Evolutionary conservation across 2,888 invertebrate species (phyloP), one percentile per base, ranked within the genome.

Genomic region (Branchipolynoe longqiensis): DNA sequence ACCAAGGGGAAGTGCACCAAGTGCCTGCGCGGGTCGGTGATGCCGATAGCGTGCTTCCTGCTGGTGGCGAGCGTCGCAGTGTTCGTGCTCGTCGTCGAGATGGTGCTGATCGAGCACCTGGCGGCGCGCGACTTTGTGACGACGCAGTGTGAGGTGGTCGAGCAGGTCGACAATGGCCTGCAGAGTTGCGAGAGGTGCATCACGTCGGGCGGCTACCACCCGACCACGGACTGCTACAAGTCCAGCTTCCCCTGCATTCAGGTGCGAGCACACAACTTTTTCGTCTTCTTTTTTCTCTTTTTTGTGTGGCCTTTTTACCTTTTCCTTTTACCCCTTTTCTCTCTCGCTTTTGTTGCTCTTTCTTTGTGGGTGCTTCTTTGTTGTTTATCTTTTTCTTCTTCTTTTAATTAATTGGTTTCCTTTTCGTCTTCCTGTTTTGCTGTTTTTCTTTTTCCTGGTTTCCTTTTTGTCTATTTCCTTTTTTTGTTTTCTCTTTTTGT

Each of bases 161-260:
- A 78, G 48, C 78, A 78, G 12, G 31, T 78, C 8, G 12, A 22
- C 41, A 38, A 3, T 2, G 69, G 69, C 3, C 33, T 14, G 38
- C n/a, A 69, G 69, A 33, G 2, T 18, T 78, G 78, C 28, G 12
- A n/a, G 28, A 14, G 1, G 31, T 54, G 54, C 22, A 54, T 78
- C 25, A 48, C 78, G 48, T 41, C 48, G 1, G 78, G 78, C 1
- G 48, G 78, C 14, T 78, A 78, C 54, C 18, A 41, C 31, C 41
- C 48, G 18, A 8, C 25, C 78, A 54, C 41, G 18, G 78, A 48
- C 48, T 54, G 48, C 48, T 78, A 78, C 48, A 1, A 22, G 1
- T 78, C 78, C 1, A 14, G 14, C 48, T 78, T 78, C 78, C 78
- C 78, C 12, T 78, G 78, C 25, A 1, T 31, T 25, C 48, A 78